Evolutionary conservation across 2,888 invertebrate genomes (phyloP), one percentile per base, ranked within the genome.

Genomic region (Pheosia tremula): DNA sequence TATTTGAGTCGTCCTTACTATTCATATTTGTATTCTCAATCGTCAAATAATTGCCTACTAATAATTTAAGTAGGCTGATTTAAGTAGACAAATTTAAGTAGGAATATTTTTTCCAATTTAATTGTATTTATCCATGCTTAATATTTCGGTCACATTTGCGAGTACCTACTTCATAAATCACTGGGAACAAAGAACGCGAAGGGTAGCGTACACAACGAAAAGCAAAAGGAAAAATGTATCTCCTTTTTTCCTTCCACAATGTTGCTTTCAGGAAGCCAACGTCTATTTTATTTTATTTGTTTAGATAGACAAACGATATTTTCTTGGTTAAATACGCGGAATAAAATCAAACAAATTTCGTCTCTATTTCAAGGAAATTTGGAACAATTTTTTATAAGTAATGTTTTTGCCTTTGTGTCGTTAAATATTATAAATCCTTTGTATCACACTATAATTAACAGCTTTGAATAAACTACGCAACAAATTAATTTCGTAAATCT

Each of bases 91-190:
- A n/a, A n/a, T n/a, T n/a, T 43, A 43, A 3, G 1, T 9, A 4
- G 4, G n/a, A 0, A 11, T 24, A 24, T 50, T 50, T 50, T 3
- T 24, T 24, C 24, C 3, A 24, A 24, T 50, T 24, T 49, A 49
- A 9, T 7, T 45, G 43, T 45, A 45, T 45, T 24, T 43, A 43
- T 43, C 77, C 71, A 81, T 82, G 83, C 79, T 85, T 82, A 84
- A 84, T 85, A 85, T 84, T 84, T 84, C 83, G 84, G 9, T 85
- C 82, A 84, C 83, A 80, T 81, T 24, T 78, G 72, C 79, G 78
- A 77, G 81, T 84, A 37, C 5, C 53, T 50, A 84, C 82, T 84
- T 80, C 81, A 86, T 86, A 86, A 86, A 86, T 86, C 85, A 86
- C 81, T 75, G 72, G 77, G 80, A 83, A 83, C 82, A 84, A 84